Conservation (phyloP, 2,888 invertebrate species). For the Drosophila bunnanda region DNA sequence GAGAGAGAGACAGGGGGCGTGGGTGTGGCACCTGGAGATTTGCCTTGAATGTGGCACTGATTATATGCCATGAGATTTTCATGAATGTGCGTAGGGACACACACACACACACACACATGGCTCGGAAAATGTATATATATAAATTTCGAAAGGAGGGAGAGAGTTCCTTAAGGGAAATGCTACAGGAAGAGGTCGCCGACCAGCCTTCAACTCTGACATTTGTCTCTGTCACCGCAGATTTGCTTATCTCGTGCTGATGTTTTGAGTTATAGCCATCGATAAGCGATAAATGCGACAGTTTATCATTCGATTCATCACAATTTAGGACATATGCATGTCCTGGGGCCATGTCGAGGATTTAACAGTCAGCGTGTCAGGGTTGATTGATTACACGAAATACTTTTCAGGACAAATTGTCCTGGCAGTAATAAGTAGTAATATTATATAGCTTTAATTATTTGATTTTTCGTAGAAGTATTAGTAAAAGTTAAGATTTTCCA, state of each 20-base stretch:
- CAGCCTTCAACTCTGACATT: constrained; percentile 37
- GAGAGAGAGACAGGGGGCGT: neutral
- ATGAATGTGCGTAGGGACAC: constrained; percentile 53
- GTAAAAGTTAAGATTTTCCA: neutral
- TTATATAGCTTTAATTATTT: neutral
- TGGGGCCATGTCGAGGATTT: constrained; percentile 1
- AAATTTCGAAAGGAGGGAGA: neutral
- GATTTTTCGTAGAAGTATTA: neutral
- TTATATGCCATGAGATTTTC: constrained; percentile 74
- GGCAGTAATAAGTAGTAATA: too few species aligned
- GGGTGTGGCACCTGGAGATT: constrained; percentile 65
- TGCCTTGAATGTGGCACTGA: constrained; percentile 71
- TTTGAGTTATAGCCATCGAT: constrained; percentile 41
- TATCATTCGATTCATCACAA: constrained; percentile 44
- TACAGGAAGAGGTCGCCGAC: constrained; percentile 14
- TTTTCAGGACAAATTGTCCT: too few species aligned
- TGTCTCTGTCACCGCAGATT: constrained; percentile 28
- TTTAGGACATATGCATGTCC: constrained; percentile 14
- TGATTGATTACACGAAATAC: constrained; percentile 11
- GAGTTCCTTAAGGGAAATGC: constrained; percentile 1
- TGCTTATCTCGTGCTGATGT: constrained; percentile 12
- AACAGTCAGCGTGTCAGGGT: neutral
- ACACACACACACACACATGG: constrained; percentile 12
- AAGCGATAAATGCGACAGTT: constrained; percentile 34
- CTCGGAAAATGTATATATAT: neutral